These are phyloP conservation scores for Actinemys pallida DNA, from an alignment of 2,113 vertebrate genomes.

Conservation along the genomic window DNA sequence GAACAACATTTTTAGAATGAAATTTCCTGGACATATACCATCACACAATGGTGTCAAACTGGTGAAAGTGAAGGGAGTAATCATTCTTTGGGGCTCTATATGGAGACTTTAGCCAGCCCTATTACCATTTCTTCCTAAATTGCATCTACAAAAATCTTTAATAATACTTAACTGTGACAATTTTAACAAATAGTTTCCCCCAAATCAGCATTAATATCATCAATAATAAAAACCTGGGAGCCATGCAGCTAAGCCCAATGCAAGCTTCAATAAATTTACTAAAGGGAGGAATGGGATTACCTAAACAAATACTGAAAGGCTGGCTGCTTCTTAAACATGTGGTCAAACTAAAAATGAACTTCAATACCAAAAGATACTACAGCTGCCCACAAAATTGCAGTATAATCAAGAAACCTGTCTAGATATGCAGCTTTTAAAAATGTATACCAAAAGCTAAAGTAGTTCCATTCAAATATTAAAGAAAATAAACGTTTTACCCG, in stretches of 20 bases:
- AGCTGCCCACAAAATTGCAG: neutral
- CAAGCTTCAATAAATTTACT: neutral
- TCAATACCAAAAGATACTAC: neutral
- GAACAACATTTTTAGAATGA: rapidly evolving
- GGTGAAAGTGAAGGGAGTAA: neutral
- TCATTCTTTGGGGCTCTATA: neutral
- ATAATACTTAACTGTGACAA: neutral
- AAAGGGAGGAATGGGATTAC: neutral
- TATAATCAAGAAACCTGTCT: neutral
- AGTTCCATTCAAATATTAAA: constrained; percentile 28
- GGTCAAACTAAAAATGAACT: neutral
- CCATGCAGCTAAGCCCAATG: neutral
- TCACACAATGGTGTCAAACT: neutral
- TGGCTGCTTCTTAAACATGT: neutral
- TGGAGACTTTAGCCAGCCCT: neutral
- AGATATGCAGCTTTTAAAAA: neutral
- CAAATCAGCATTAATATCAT: neutral
- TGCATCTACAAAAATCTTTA: neutral
- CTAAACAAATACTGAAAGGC: neutral
- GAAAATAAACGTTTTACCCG: constrained; percentile 84
- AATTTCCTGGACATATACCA: neutral
- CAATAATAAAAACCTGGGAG: neutral
- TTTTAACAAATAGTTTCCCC: neutral
- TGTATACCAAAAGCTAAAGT: neutral
- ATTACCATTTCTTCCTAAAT: neutral